Base-by-base conservation (phyloP, 2,113 vertebrate species). In the Scomber colias region DNA sequence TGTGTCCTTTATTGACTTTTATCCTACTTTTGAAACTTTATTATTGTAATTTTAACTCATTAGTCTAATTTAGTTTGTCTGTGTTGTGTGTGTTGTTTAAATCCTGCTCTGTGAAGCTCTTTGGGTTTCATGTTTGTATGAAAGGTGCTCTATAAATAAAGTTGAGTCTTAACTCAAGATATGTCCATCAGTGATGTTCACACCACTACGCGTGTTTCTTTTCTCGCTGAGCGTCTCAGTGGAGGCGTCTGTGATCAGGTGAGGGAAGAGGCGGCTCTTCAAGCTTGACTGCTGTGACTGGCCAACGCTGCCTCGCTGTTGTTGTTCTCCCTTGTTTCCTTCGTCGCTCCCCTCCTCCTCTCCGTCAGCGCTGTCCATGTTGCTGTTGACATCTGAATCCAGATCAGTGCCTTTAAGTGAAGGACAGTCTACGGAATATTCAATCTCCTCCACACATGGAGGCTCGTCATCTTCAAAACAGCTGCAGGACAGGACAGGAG, bases 401-500 rank as follows among this genome's bases (percentile, higher is more conserved):
- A 93, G 70, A 66, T 93, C 84, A 4, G 45, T 40, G 3, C 49
- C 66, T 24, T 68, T 59, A 4, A 69, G 75, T 2, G 14, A 10
- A 2, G 89, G 93, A 83, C 86, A 91, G 72, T 88, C 90, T 35
- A 88, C 72, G 12, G 87, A 88, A 54, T 97, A 98, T 88, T 98
- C 96, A 0, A 97, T 95, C 76, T 97, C 95, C 84, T 99, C 97
- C 13, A 75, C 72, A 67, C 96, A 97, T 0, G 94, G 93, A n/a
- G 97, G 97, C 77, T 99, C 97, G 0, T 99, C 97, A 0, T 98
- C 97, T 46, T 94, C 93, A 46, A 92, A 94, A 49, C 85, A 94
- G 83, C 94, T 95, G 15, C 17, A 56, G 21, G 51, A 62, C 49
- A 86, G 14, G 16, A 46, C n/a, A 83, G 61, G 59, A 55, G 44